Evolutionary conservation across 2,113 vertebrate genomes (phyloP).

Genomic region (Australoheros scitulus): DNA sequence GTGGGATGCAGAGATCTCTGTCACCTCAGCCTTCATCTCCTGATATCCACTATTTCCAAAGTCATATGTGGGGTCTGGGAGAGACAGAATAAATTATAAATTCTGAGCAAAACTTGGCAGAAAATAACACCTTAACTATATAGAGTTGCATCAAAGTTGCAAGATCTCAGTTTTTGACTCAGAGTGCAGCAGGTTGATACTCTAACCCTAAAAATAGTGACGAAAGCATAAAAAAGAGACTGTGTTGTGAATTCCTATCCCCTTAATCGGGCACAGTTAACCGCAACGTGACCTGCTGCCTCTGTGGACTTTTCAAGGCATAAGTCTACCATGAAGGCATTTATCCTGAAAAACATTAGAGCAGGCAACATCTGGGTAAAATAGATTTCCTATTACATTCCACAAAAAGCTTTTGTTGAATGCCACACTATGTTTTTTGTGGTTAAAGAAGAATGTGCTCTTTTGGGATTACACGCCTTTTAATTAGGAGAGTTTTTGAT

Average conservation of each 20-base stretch:
- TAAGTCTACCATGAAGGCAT: neutral
- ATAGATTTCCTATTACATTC: neutral
- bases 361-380: neutral
- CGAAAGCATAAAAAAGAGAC: constrained; percentile 35
- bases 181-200: neutral
- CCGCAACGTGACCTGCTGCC: constrained; percentile 30
- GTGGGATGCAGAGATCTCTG: constrained; percentile 81
- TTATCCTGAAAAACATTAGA: neutral
- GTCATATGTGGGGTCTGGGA: constrained; percentile 70
- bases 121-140: neutral
- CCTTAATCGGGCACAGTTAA: constrained; percentile 15
- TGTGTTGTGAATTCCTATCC: constrained; percentile 57
- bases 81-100: neutral
- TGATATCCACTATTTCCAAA: constrained; percentile 77
- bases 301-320: neutral
- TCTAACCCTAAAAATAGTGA: constrained; percentile 11
- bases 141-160: neutral
- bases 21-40: constrained; percentile 90
- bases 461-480: neutral
- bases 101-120: neutral
- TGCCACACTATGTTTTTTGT: neutral
- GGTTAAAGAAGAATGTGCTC: neutral
- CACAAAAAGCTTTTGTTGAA: neutral
- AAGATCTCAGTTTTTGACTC: neutral
- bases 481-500: neutral